Base-by-base conservation (phyloP, 2,888 invertebrate species). In the Eugnorisma glareosa region DNA sequence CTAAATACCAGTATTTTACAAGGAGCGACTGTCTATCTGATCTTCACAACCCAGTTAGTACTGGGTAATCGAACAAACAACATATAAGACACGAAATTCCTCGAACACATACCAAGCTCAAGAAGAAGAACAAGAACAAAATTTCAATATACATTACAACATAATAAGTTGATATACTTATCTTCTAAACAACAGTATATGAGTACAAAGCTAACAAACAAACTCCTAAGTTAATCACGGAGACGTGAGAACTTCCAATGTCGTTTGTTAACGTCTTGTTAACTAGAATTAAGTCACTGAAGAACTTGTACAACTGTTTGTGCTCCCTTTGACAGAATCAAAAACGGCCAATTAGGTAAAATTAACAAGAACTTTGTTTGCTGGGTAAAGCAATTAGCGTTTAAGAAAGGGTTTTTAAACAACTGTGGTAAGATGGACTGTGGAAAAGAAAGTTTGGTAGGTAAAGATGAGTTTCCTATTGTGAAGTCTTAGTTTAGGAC, bases 201-300 rank as follows among this genome's bases (percentile, higher is more conserved):
- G 63, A 76, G 73, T 51, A 67, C 76, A 84, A 82, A 84, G 84
- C 70, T 78, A 71, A 77, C 72, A 84, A 87, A 84, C 86, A 78
- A 87, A 85, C 54, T 88, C 64, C 67, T 59, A 76, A 84, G 68
- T 83, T 79, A 75, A 88, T 88, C 86, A 87, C 21, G 37, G 63
- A 77, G 73, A 82, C 54, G 79, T 75, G 66, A 59, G 74, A 82
- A 82, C 82, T 88, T 66, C 69, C 35, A 81, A 84, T 79, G 80
- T 88, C 68, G 77, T 87, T 80, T 82, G 88, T 84, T 84, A 86
- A 86, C 77, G 81, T 82, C 82, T 86, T 86, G 88, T 86, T 84
- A 84, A 84, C 82, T 69, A 76, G 79, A 81, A 78, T 86, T 82
- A 84, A 82, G 82, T 88, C 68, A 82, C 28, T 72, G 63, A 70